Conservation (phyloP, 2,888 invertebrate genomes). For the Erpobdella octoculata region DNA sequence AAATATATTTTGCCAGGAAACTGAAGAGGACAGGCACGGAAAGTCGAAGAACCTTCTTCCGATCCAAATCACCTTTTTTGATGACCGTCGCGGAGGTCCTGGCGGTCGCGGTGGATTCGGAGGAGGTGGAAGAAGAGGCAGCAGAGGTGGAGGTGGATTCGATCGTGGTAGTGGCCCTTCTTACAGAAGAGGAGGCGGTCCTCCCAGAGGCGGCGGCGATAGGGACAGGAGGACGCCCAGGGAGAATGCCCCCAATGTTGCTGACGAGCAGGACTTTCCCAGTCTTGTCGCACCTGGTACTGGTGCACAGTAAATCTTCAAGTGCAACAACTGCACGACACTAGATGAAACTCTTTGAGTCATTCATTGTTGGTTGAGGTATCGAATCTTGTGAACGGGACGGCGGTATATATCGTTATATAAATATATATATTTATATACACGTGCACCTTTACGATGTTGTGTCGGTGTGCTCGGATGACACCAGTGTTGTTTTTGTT, state of each 20-base stretch:
- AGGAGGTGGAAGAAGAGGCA: neutral
- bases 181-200: neutral
- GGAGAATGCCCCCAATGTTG: constrained; percentile 66
- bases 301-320: constrained; percentile 13
- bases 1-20: neutral
- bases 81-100: neutral
- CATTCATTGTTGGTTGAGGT: too few relatives aligned
- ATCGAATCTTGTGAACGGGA: too few relatives aligned
- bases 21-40: constrained; percentile 5
- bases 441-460: too few relatives aligned
- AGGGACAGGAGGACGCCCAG: neutral
- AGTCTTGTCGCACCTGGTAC: constrained; percentile 59
- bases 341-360: too few relatives aligned
- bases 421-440: too few relatives aligned
- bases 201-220: neutral
- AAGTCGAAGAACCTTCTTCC: constrained; percentile 19
- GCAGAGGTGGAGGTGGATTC: neutral
- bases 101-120: neutral
- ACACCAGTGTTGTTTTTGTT: too few relatives aligned
- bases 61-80: constrained; percentile 19
- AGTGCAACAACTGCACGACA: too few relatives aligned
- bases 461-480: too few relatives aligned
- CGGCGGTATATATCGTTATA: too few relatives aligned
- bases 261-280: constrained; percentile 90
- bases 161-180: neutral